Evolutionary conservation across 2,888 invertebrate species (phyloP).

Genomic region (Pasiphila rectangulata): DNA sequence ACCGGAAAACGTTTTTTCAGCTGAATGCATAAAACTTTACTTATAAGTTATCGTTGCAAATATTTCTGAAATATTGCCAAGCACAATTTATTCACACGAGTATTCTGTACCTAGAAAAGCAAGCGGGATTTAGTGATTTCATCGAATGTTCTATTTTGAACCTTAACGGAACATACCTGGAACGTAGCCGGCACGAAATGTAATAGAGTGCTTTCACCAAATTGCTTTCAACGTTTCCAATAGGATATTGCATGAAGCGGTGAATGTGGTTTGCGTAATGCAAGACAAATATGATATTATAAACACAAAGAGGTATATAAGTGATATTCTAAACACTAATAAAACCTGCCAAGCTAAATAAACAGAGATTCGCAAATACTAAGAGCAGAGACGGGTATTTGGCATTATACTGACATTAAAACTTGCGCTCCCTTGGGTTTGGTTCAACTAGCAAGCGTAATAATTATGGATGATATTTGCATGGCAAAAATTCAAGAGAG

Average conservation of each 20-base stretch:
- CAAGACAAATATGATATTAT: conserved; percentile 10
- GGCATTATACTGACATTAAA: conserved; percentile 11
- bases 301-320: background rate
- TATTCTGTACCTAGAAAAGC: background rate
- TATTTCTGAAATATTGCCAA: conserved; percentile 2
- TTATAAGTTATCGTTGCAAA: background rate
- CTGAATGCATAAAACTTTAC: background rate
- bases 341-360: too few species aligned
- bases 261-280: conserved; percentile 21
- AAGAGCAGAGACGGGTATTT: background rate
- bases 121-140: conserved; percentile 5
- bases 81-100: background rate
- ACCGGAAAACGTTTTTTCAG: background rate
- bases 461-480: conserved; percentile 21
- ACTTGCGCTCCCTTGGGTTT: conserved; percentile 9
- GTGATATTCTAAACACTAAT: background rate
- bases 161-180: conserved; percentile 12
- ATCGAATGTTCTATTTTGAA: conserved; percentile 13
- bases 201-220: conserved; percentile 44
- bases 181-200: conserved; percentile 31
- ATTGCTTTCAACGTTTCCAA: conserved; percentile 40
- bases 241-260: conserved; percentile 43
- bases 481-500: conserved; percentile 22
- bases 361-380: background rate
- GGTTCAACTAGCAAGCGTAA: conserved; percentile 6